Conservation (phyloP, 2,888 invertebrate genomes). For the Linnaemya vulpina region DNA sequence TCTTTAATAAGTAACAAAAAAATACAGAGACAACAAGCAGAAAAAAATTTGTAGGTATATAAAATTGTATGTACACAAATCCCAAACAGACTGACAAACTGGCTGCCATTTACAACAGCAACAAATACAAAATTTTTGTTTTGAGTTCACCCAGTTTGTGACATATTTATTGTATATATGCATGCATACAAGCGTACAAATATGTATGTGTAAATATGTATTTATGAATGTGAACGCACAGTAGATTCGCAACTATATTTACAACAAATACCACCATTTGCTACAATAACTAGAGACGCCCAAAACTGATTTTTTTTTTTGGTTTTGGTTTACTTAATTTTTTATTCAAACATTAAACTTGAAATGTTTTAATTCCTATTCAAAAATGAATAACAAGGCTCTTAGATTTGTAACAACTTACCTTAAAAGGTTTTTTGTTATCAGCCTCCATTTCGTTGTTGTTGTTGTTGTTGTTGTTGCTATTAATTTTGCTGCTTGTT, state of each 20-base stretch:
- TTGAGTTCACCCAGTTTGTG: slow-evolving; percentile 65
- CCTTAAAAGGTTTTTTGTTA: slow-evolving; percentile 77
- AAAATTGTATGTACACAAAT: slow-evolving; percentile 19
- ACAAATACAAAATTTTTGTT: slow-evolving; percentile 20
- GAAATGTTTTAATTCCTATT: not conserved
- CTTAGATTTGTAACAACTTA: slow-evolving; percentile 65
- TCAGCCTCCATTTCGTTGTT: slow-evolving; percentile 74
- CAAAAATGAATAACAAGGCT: slow-evolving; percentile 1
- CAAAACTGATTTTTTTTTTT: slow-evolving; percentile 3
- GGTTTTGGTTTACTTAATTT: no score
- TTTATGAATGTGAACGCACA: not conserved
- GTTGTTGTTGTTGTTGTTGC: slow-evolving; percentile 37
- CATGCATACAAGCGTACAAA: not conserved
- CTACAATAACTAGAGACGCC: slow-evolving; percentile 51
- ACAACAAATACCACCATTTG: slow-evolving; percentile 34
- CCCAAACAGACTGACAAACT: slow-evolving; percentile 26
- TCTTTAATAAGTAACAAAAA: slow-evolving; percentile 53
- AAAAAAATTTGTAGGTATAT: slow-evolving; percentile 12
- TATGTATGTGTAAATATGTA: not conserved
- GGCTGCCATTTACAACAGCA: slow-evolving; percentile 21
- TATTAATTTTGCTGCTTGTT: slow-evolving; percentile 14
- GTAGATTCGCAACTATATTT: slow-evolving; percentile 42
- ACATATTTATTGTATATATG: slow-evolving; percentile 35
- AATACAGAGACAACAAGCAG: slow-evolving; percentile 40
- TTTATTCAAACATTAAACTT: not conserved